A percentile compares a stretch with the other conserved stretches of the same genome.
These are phyloP conservation scores for Tarsius wallacei DNA, from an alignment of 2,797 vertebrate genomes.

Conservation along the genomic window DNA sequence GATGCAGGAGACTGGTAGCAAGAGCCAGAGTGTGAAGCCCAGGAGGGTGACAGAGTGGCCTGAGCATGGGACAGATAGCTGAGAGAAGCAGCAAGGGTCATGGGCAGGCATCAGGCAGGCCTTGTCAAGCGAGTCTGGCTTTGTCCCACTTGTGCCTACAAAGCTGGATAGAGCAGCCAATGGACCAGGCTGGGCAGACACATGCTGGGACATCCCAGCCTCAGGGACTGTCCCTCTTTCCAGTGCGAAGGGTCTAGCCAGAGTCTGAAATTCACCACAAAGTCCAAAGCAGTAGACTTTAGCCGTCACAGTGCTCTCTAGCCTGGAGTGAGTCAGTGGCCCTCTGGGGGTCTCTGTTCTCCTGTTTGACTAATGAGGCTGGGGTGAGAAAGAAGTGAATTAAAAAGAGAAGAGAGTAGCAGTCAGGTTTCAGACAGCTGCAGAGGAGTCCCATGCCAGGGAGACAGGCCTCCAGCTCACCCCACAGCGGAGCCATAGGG, in stretches of 20 bases:
- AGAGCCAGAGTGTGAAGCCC: neutral
- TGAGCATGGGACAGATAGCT: rapidly evolving
- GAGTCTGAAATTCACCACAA: neutral
- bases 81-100: neutral
- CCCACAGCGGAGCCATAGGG: neutral
- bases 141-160: neutral
- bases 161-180: neutral
- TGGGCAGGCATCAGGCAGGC: neutral
- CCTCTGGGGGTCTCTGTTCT: neutral
- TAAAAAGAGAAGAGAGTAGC: neutral
- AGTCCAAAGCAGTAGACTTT: neutral
- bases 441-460: neutral
- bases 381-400: neutral
- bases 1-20: neutral
- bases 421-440: neutral
- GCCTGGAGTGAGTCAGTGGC: neutral
- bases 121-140: neutral
- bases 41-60: neutral
- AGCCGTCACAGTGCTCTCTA: neutral
- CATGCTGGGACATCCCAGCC: rapidly evolving
- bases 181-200: neutral
- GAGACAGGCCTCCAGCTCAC: neutral
- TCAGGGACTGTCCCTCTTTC: neutral
- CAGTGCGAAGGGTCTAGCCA: neutral
- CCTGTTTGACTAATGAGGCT: neutral